A percentile compares a stretch with the other conserved stretches of the same genome.
phyloP scores from a whole-genome alignment of 2,888 invertebrate genomes.

The Caenorhabditis sp. region DNA sequence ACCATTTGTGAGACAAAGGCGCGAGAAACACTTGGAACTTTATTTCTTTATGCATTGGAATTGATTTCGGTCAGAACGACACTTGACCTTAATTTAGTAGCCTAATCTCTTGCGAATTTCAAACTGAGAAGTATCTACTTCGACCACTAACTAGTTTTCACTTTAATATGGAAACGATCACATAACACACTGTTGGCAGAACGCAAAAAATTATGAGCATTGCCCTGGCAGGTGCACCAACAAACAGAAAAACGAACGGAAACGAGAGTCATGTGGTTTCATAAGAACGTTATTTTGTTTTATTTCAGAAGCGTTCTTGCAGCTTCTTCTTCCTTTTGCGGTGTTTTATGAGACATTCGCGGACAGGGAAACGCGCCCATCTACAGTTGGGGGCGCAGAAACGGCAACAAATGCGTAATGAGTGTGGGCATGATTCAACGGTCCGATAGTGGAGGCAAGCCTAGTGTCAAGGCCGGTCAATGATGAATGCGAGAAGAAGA shows the following conservation, averaged over 20 bases:
- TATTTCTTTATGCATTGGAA: neutral
- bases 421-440: conserved; percentile 48
- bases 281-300: no score
- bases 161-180: no score
- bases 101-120: no score
- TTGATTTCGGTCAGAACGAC: neutral
- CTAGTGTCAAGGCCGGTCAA: conserved; percentile 52
- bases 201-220: neutral
- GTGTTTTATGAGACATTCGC: no score
- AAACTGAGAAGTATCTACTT: neutral
- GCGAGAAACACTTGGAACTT: neutral
- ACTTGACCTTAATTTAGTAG: conserved; percentile 30
- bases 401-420: conserved; percentile 41
- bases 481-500: conserved; percentile 20
- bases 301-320: neutral
- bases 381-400: conserved; percentile 9
- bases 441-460: conserved; percentile 35
- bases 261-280: no score
- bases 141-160: no score
- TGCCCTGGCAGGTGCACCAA: conserved; percentile 10
- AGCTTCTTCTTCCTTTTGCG: neutral
- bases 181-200: neutral
- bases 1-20: neutral
- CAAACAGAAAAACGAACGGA: neutral
- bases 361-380: neutral